Base-by-base conservation (phyloP, 2,797 vertebrate genomes). In the Phoxinus dragarum region DNA sequence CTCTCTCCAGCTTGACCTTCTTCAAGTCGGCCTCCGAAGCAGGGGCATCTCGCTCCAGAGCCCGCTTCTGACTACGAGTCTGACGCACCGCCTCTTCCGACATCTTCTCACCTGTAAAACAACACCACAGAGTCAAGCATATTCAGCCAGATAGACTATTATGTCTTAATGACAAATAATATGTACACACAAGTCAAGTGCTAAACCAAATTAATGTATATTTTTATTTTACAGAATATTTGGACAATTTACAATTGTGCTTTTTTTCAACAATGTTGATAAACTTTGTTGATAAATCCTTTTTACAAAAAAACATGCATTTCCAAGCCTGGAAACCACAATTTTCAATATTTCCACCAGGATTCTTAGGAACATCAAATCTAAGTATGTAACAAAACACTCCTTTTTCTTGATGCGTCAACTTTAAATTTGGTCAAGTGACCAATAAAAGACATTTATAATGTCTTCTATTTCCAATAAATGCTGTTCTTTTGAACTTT, bases 21-120 rank as follows among this genome's bases (percentile, higher is more conserved):
- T 99, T 99, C 84, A 88, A 92, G 84, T 98, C 97, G 82, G 91
- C 88, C 90, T 98, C 97, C 8, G 91, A 95, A 2, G 90, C 91
- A 0, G 93, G 88, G 1, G 91, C 85, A 86, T 98, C 97, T 81
- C 92, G 94, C 90, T 99, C 98, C 92, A 98, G 93, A 0, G 97
- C 97, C 89, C 98, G 95, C 92, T 99, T 99, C 93, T 99, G 98
- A 94, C 98, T 99, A 71, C 98, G 97, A 8, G 98, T 99, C 92
- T 96, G 96, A 92, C 98, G 97, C 92, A 96, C 95, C 79, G 95
- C 95, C 92, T 99, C 98, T 92, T 99, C 98, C 52, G 97, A 97
- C 98, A 99, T 99, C 91, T 89, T 94, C 92, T 92, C 93, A 90
- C 54, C 84, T 80, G 12, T 17, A 34, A 59, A 69, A 52, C n/a